These are phyloP conservation scores for Eudyptes chrysolophus DNA, from an alignment of 2,113 vertebrate species.

Conservation along the genomic window DNA sequence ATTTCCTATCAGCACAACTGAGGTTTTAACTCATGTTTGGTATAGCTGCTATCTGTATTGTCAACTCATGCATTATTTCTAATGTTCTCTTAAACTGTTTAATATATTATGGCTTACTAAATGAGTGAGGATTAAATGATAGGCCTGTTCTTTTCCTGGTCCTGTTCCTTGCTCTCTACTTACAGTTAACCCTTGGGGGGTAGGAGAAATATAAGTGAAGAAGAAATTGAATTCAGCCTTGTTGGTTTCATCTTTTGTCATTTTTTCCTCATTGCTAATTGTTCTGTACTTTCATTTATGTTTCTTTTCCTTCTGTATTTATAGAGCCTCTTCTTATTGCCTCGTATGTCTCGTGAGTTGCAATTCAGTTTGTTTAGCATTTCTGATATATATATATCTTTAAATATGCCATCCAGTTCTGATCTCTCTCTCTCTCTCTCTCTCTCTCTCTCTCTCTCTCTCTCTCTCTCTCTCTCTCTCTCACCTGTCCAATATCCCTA, in stretches of 20 bases:
- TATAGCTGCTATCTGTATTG: neutral
- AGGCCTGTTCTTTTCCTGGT: neutral
- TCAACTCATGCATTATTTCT: conserved; percentile 16
- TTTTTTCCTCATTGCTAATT: neutral
- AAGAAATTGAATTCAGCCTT: neutral
- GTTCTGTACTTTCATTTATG: neutral
- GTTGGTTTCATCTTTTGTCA: neutral
- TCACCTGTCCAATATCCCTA: neutral
- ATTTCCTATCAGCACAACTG: neutral
- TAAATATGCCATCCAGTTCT: neutral
- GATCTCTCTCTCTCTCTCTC: neutral
- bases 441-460: neutral
- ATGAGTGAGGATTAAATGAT: conserved; percentile 7
- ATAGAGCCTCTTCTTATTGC: neutral
- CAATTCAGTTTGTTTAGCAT: neutral
- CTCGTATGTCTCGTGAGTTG: neutral
- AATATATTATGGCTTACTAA: conserved; percentile 32
- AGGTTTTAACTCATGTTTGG: neutral
- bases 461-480: neutral
- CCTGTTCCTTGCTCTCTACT: neutral
- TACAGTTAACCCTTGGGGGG: neutral
- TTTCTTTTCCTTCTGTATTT: neutral
- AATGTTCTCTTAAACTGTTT: neutral
- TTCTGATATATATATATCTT: neutral
- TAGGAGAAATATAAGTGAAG: neutral